Conservation (phyloP, 23 tunicate genomes). For the Halocynthia roretzi region DNA sequence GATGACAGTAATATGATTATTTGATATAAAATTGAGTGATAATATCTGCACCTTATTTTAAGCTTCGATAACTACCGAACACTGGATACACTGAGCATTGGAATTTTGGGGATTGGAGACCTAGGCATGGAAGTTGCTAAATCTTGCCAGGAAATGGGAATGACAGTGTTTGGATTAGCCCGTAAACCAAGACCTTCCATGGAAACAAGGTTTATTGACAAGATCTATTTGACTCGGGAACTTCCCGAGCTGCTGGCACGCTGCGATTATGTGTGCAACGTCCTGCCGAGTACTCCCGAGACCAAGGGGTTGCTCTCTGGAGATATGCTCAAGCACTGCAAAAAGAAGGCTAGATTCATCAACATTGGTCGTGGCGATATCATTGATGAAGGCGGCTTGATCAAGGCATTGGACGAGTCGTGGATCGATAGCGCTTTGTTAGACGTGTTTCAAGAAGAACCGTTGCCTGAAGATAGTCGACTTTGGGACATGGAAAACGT, state of each 20-base stretch:
- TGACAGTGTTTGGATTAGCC: constrained; percentile 28
- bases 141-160: constrained; percentile 14
- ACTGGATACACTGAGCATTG: constrained; percentile 6
- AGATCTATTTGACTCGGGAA: constrained; percentile 4
- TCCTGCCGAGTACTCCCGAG: constrained; percentile 33
- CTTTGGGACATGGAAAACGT: constrained; percentile 37
- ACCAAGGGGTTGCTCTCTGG: constrained; percentile 27
- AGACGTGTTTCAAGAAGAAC: constrained; percentile 42
- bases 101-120: constrained; percentile 42
- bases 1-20: too few species aligned
- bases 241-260: constrained; percentile 16
- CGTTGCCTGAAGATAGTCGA: constrained; percentile 18
- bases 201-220: constrained; percentile 11
- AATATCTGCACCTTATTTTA: too few species aligned
- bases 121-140: constrained; percentile 33
- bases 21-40: too few species aligned
- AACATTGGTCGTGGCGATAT: constrained; percentile 43
- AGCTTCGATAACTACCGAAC: background rate
- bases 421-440: constrained; percentile 30
- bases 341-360: constrained; percentile 22
- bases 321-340: constrained; percentile 21
- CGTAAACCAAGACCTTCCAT: background rate
- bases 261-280: constrained; percentile 43
- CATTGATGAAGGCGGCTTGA: constrained; percentile 22
- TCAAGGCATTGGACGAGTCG: constrained; percentile 19